Percentiles rank a stretch among this genome's conserved stretches.
Evolutionary conservation across 1,140 invertebrate species (phyloP).

Genomic region (Anastrepha ludens): DNA sequence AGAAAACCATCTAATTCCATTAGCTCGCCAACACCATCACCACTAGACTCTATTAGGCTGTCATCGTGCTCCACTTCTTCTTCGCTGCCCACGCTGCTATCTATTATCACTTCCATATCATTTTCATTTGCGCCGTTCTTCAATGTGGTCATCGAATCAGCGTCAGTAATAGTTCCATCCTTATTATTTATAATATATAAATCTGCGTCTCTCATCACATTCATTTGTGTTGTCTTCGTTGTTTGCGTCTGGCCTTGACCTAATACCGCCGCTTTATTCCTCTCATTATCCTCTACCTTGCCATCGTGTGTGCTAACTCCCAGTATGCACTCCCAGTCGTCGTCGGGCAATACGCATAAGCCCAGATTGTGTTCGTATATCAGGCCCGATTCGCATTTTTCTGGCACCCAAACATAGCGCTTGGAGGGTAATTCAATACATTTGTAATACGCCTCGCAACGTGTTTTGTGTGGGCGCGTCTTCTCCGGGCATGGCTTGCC

Average conservation of each 20-base stretch:
- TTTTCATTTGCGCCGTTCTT: slow-evolving; percentile 1
- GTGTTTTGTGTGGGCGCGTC: slow-evolving; percentile 75
- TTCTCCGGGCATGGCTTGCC: slow-evolving; percentile 75
- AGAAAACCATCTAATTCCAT: slow-evolving; percentile 62
- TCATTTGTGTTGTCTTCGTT: not conserved
- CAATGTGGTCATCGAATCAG: too few species aligned
- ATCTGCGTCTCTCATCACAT: slow-evolving; percentile 59
- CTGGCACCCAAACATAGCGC: slow-evolving; percentile 75
- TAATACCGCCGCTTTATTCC: not conserved
- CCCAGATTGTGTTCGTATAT: slow-evolving; percentile 75
- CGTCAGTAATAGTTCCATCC: slow-evolving; percentile 54
- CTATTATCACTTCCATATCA: slow-evolving; percentile 28
- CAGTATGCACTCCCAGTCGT: slow-evolving; percentile 73
- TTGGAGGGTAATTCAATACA: slow-evolving; percentile 75
- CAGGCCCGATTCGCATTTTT: slow-evolving; percentile 75
- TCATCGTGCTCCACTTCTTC: slow-evolving; percentile 39
- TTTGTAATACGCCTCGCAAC: slow-evolving; percentile 76
- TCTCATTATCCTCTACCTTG: not conserved
- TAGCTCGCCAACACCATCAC: slow-evolving; percentile 64
- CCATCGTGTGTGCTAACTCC: not conserved
- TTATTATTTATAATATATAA: slow-evolving; percentile 65
- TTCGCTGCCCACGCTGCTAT: slow-evolving; percentile 1
- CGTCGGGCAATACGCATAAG: slow-evolving; percentile 75
- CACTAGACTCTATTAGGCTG: slow-evolving; percentile 64
- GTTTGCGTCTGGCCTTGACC: not conserved